phyloP scores from a whole-genome alignment of 2,113 vertebrate genomes.

The Aegotheles bennettii region DNA sequence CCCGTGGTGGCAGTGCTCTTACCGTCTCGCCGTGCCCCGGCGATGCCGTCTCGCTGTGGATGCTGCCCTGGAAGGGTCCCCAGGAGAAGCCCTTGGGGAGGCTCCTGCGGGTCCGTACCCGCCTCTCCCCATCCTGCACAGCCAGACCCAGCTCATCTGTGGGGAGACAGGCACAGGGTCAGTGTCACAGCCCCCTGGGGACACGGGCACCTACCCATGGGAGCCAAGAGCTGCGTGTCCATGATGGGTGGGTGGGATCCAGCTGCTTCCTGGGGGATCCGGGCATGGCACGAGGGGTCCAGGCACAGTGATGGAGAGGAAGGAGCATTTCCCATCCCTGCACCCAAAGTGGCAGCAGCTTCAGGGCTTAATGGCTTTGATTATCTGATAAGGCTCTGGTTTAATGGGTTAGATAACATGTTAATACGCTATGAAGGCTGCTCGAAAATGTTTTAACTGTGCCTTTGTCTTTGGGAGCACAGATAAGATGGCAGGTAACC shows the following conservation, averaged over 20 bases:
- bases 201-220: accelerated
- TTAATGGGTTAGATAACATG: constrained; percentile 79
- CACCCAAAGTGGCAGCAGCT: constrained; percentile 57
- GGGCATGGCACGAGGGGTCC: not conserved
- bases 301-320: accelerated
- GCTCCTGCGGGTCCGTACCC: constrained; percentile 67
- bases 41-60: constrained; percentile 66
- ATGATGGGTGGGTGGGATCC: not conserved
- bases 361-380: constrained; percentile 74
- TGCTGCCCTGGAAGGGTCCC: constrained; percentile 84
- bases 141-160: constrained; percentile 76
- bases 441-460: constrained; percentile 68
- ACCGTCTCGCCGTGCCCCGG: constrained; percentile 64
- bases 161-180: not conserved
- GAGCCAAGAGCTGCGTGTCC: not conserved
- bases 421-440: constrained; percentile 72
- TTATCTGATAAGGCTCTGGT: constrained; percentile 72
- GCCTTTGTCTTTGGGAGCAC: constrained; percentile 70
- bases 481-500: constrained; percentile 78
- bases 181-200: accelerated
- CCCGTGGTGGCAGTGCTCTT: not conserved
- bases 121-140: constrained; percentile 53
- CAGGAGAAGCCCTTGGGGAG: constrained; percentile 79
- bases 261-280: accelerated
- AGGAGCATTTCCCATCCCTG: constrained; percentile 55